phyloP scores from a whole-genome alignment of 1,140 invertebrate species.

The Octopus sinensis region DNA sequence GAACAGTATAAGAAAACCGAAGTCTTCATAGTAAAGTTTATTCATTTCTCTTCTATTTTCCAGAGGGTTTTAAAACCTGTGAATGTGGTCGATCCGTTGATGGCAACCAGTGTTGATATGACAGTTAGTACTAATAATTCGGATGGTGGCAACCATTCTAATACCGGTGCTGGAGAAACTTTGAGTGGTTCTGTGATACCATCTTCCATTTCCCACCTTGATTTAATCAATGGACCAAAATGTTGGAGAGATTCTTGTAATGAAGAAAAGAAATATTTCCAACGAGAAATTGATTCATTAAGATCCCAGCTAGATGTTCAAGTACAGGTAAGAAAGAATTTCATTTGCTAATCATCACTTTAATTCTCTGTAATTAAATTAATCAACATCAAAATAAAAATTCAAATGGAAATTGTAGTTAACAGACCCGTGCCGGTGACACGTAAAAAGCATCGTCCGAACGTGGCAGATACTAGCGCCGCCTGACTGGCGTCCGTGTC shows the following conservation, averaged over 20 bases:
- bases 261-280: neutral
- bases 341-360: too few species aligned
- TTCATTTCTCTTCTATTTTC: neutral
- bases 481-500: too few species aligned
- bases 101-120: neutral
- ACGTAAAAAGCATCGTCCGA: too few species aligned
- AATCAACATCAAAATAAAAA: too few species aligned
- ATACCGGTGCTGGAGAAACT: neutral
- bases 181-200: neutral
- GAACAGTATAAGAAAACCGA: too few species aligned
- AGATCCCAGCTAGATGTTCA: constrained; percentile 22
- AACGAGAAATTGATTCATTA: constrained; percentile 20
- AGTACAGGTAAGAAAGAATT: constrained; percentile 17
- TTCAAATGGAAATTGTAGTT: too few species aligned
- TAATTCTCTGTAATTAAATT: too few species aligned
- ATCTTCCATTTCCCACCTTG: neutral
- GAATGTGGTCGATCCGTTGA: constrained; percentile 64
- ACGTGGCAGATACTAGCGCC: too few species aligned
- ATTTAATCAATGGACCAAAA: constrained; percentile 14
- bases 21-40: too few species aligned
- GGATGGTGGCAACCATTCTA: neutral
- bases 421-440: too few species aligned
- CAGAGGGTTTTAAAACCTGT: constrained; percentile 53
- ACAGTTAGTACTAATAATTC: neutral
- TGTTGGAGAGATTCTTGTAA: constrained; percentile 11